phyloP scores from a whole-genome alignment of 2,113 vertebrate species.

The Pagrus major region DNA sequence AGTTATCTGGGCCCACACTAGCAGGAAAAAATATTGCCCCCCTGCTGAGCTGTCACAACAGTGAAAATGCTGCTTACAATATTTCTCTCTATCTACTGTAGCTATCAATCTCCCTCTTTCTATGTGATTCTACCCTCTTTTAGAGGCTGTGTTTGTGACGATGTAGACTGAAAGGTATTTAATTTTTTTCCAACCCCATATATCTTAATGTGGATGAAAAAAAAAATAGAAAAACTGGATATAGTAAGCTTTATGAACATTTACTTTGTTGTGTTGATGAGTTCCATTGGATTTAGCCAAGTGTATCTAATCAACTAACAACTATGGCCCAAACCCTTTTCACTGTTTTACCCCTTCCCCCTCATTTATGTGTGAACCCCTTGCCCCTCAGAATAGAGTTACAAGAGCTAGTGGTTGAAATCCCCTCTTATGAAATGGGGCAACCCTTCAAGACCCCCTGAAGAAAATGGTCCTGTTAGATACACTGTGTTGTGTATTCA shows the following conservation, averaged over 20 bases:
- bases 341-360: too few relatives aligned
- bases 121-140: not conserved
- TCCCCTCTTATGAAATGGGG: too few relatives aligned
- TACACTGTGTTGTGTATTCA: not conserved
- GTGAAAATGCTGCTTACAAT: conserved; percentile 46
- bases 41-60: conserved; percentile 63
- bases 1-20: conserved; percentile 50
- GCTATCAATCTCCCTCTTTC: conserved; percentile 21
- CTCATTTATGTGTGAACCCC: too few relatives aligned
- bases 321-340: too few relatives aligned
- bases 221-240: not conserved
- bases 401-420: too few relatives aligned
- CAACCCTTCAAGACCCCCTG: too few relatives aligned
- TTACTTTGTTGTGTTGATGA: not conserved
- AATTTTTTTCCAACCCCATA: not conserved
- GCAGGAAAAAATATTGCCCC: conserved; percentile 50
- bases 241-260: not conserved
- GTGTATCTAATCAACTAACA: not conserved
- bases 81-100: conserved; percentile 37
- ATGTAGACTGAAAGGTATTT: not conserved
- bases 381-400: too few relatives aligned
- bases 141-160: not conserved
- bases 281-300: not conserved
- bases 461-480: not conserved
- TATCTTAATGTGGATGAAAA: not conserved